phyloP scores from a whole-genome alignment of 2,113 vertebrate species.

The Anser brachyrhynchus region DNA sequence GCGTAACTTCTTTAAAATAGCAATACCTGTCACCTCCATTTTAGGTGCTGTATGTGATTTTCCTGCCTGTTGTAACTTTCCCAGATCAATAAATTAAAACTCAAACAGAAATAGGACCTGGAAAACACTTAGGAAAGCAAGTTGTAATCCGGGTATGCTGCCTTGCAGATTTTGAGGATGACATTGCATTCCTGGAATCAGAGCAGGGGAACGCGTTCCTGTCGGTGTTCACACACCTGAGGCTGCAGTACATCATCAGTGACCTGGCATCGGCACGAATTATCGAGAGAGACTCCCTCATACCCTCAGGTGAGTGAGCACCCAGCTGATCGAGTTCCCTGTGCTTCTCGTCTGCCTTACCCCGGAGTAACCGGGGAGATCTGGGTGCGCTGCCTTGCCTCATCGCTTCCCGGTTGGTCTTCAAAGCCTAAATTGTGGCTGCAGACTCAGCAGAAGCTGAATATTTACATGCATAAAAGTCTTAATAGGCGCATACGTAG shows the following conservation, averaged over 20 bases:
- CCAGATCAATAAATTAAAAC: not conserved
- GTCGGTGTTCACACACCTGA: constrained; percentile 85
- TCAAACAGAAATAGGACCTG: not conserved
- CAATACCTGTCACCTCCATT: not conserved
- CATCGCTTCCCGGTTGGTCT: accelerated
- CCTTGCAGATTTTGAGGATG: constrained; percentile 81
- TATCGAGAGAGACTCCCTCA: constrained; percentile 89
- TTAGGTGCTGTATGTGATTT: not conserved
- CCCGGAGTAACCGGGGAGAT: not conserved
- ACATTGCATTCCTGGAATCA: constrained; percentile 84
- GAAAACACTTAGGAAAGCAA: accelerated
- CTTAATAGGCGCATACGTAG: not conserved
- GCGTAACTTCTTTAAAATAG: accelerated
- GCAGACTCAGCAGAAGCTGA: not conserved
- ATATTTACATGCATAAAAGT: not conserved
- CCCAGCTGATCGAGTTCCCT: accelerated
- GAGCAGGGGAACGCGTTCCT: constrained; percentile 84
- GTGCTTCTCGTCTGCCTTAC: not conserved
- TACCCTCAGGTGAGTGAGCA: constrained; percentile 84
- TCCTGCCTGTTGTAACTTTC: not conserved
- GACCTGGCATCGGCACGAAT: constrained; percentile 93
- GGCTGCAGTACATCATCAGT: constrained; percentile 95
- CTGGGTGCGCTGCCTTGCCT: not conserved
- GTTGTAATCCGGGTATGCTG: not conserved
- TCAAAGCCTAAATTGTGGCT: not conserved